phyloP scores from a whole-genome alignment of 2,113 vertebrate genomes.

The Pao palembangensis region DNA sequence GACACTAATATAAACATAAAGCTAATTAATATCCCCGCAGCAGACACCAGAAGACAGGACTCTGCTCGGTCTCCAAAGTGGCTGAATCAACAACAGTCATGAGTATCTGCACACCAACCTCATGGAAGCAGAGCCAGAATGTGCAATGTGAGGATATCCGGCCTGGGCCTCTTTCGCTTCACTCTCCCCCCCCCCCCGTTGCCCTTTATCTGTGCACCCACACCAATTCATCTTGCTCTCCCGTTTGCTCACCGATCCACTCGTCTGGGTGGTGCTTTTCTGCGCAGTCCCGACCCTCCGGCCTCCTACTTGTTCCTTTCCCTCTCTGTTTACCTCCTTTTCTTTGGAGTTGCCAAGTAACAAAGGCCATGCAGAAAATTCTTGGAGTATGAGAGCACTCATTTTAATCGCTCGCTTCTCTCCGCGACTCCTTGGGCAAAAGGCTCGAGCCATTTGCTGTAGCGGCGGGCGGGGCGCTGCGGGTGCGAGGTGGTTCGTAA shows the following conservation, averaged over 20 bases:
- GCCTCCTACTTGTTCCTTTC: constrained; percentile 24
- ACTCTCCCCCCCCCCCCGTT: constrained; percentile 2
- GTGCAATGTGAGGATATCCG: constrained; percentile 44
- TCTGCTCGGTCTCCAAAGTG: no score
- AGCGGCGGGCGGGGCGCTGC: constrained; percentile 23
- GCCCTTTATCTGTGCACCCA: constrained; percentile 16
- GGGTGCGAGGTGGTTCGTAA: constrained; percentile 23
- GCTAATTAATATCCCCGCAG: background rate
- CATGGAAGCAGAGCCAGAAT: constrained; percentile 45
- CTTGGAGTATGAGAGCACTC: constrained; percentile 46
- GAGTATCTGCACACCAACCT: background rate
- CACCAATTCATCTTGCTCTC: constrained; percentile 24
- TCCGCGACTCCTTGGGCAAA: background rate
- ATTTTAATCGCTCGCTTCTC: constrained; percentile 23
- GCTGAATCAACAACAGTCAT: constrained; percentile 13
- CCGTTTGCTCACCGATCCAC: constrained; percentile 17
- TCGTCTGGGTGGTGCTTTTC: constrained; percentile 56
- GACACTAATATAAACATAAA: background rate
- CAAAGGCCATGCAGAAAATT: constrained; percentile 40
- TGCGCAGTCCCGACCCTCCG: constrained; percentile 17
- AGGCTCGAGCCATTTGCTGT: constrained; percentile 23
- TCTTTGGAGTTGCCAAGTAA: constrained; percentile 54
- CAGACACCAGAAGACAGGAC: no score
- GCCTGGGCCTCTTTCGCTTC: constrained; percentile 13
- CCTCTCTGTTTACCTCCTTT: constrained; percentile 50